These are phyloP conservation scores for Heterodera schachtii DNA, from an alignment of 1,140 invertebrate genomes.

Conservation along the genomic window DNA sequence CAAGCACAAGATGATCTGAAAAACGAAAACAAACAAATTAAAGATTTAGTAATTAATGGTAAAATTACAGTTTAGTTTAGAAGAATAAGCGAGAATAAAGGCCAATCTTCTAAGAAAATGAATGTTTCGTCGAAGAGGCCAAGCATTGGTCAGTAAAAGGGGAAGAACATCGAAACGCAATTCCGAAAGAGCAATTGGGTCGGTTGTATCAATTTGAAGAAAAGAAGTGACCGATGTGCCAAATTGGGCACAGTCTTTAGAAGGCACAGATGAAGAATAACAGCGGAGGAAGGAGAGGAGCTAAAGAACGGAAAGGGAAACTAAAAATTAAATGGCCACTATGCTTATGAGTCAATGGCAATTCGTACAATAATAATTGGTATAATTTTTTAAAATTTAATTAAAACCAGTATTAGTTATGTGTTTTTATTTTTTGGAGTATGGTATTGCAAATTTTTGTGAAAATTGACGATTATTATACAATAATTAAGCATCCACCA, in stretches of 20 bases:
- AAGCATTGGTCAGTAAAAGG: not conserved
- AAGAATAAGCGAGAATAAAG: not conserved
- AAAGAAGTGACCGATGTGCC: not conserved
- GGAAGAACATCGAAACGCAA: not conserved
- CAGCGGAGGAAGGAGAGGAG: not conserved
- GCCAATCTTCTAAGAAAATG: conserved; percentile 4
- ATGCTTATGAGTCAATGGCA: too few relatives aligned
- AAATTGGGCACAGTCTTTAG: not conserved
- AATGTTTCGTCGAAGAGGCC: conserved; percentile 2
- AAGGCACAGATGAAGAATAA: not conserved
- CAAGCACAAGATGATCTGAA: not conserved
- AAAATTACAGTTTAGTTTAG: not conserved
- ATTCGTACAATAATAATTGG: too few relatives aligned
- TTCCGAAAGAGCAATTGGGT: not conserved
- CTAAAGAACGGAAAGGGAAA: not conserved
- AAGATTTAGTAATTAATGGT: not conserved
- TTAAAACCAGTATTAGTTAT: too few relatives aligned
- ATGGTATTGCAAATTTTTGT: too few relatives aligned
- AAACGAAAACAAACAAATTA: too few relatives aligned
- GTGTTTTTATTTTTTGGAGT: too few relatives aligned
- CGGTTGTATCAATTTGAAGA: not conserved
- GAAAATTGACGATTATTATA: too few relatives aligned
- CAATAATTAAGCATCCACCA: too few relatives aligned
- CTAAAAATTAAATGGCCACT: not conserved
- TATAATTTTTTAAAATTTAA: too few relatives aligned